These are phyloP conservation scores for Malurus melanocephalus DNA, from an alignment of 2,113 vertebrate species.

Conservation along the genomic window DNA sequence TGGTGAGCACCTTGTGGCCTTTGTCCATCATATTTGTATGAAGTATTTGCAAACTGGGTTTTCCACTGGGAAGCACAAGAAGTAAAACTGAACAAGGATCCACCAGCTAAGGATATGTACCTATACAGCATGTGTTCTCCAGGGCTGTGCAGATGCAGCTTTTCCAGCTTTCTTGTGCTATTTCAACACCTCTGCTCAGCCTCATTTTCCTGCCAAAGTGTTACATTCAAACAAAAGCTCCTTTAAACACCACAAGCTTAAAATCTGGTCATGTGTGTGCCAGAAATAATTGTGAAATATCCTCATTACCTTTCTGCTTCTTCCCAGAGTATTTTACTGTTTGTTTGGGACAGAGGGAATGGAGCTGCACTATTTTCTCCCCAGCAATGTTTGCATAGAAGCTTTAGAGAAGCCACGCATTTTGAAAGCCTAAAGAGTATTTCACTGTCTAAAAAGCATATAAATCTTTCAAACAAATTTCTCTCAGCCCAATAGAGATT, in stretches of 20 bases:
- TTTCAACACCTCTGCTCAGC: slow-evolving; percentile 14
- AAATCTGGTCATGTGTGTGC: slow-evolving; percentile 2
- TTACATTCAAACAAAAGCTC: slow-evolving; percentile 56
- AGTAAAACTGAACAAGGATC: background rate
- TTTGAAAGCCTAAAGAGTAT: slow-evolving; percentile 9
- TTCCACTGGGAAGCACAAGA: background rate
- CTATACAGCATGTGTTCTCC: background rate
- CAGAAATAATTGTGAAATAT: slow-evolving; percentile 53
- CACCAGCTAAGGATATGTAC: background rate
- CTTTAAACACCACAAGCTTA: slow-evolving; percentile 47
- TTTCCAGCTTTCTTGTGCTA: background rate
- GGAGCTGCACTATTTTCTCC: background rate
- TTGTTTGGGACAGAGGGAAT: slow-evolving; percentile 9
- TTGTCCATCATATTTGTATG: background rate
- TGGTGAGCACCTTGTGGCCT: background rate
- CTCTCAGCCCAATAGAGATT: slow-evolving; percentile 19
- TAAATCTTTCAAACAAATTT: slow-evolving; percentile 47
- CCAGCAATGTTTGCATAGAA: slow-evolving; percentile 42
- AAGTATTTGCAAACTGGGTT: background rate
- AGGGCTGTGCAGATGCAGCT: background rate
- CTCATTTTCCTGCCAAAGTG: slow-evolving; percentile 34
- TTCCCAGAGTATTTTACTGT: slow-evolving; percentile 26
- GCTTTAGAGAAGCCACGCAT: slow-evolving; percentile 31
- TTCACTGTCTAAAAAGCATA: slow-evolving; percentile 45
- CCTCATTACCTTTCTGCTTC: slow-evolving; percentile 13